phyloP scores from a whole-genome alignment of 2,888 invertebrate genomes.

The Sericinus montela region DNA sequence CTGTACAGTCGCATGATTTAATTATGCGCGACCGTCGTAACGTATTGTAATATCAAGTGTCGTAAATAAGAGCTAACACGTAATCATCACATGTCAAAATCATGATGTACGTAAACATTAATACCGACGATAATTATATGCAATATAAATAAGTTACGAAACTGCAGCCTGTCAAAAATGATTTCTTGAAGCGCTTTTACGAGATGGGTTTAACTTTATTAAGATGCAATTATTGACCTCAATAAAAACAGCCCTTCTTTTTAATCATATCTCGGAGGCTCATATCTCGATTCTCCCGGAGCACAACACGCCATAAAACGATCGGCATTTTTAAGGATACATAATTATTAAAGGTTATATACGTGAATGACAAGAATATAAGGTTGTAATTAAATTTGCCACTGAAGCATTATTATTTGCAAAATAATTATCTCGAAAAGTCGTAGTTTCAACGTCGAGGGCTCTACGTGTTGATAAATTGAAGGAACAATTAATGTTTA shows the following conservation, averaged over 20 bases:
- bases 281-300: conserved; percentile 10
- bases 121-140: conserved; percentile 21
- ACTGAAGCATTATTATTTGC: conserved; percentile 36
- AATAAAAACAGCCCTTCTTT: conserved; percentile 41
- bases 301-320: conserved; percentile 17
- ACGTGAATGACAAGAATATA: conserved; percentile 48
- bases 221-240: conserved; percentile 59
- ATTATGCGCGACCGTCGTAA: background rate
- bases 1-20: no score
- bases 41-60: background rate
- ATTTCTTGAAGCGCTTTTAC: conserved; percentile 35
- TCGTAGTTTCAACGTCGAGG: conserved; percentile 36
- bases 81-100: conserved; percentile 21
- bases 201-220: conserved; percentile 42
- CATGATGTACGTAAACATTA: conserved; percentile 3
- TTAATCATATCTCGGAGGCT: conserved; percentile 44
- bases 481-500: conserved; percentile 53
- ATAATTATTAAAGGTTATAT: conserved; percentile 37
- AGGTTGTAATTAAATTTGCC: conserved; percentile 47
- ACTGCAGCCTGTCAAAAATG: conserved; percentile 31
- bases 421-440: conserved; percentile 43
- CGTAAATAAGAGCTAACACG: conserved; percentile 21
- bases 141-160: conserved; percentile 26
- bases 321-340: conserved; percentile 32
- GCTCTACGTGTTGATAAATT: conserved; percentile 40